Evolutionary conservation across 2,888 invertebrate species (phyloP).

Genomic region (Panzeria rudis): DNA sequence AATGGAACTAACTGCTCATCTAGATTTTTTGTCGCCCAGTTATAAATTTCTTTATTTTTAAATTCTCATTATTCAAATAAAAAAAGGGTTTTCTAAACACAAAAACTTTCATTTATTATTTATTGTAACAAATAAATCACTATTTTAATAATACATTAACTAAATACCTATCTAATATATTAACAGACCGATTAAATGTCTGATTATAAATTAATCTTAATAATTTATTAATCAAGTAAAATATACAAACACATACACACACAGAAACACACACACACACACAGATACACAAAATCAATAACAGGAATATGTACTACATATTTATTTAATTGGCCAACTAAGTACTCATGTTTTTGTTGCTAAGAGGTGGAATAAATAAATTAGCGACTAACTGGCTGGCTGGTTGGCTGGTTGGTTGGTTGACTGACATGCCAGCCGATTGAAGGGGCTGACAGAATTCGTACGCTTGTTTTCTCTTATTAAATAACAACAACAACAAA

Average conservation of each 20-base stretch:
- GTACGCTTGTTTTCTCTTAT: conserved; percentile 10
- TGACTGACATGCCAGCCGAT: conserved; percentile 22
- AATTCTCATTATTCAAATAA: background rate
- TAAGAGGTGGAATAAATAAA: conserved; percentile 51
- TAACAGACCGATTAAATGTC: conserved; percentile 9
- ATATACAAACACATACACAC: background rate
- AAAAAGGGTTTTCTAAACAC: background rate
- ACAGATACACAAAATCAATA: too few species aligned
- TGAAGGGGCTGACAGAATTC: conserved; percentile 9
- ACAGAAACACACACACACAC: background rate
- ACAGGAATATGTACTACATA: background rate
- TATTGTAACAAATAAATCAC: conserved; percentile 40
- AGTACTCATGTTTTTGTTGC: conserved; percentile 30
- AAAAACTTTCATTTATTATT: background rate
- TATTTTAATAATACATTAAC: conserved; percentile 22
- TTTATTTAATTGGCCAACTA: background rate
- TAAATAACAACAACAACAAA: conserved; percentile 14
- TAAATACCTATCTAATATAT: conserved; percentile 9
- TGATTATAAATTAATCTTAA: conserved; percentile 44
- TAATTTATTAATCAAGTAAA: conserved; percentile 24
- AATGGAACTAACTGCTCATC: too few species aligned
- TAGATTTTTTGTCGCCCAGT: background rate
- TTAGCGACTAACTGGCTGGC: conserved; percentile 51
- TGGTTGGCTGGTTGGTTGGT: conserved; percentile 25
- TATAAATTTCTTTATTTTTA: background rate